Evolutionary conservation across 2,113 vertebrate species (phyloP).

Genomic region (Megalops atlanticus): DNA sequence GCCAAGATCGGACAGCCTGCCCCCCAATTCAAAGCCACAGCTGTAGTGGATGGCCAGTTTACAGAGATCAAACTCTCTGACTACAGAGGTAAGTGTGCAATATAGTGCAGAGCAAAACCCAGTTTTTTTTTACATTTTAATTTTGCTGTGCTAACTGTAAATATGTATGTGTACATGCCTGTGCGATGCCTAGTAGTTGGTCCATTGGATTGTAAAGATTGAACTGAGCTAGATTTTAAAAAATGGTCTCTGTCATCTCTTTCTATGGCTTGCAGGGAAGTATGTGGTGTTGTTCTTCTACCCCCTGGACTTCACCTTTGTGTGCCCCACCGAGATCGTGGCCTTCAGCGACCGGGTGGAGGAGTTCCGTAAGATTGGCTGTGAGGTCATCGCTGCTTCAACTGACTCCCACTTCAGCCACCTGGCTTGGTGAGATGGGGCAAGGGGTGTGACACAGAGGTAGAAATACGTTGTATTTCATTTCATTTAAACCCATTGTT

Average conservation of each 20-base stretch:
- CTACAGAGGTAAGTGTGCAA: constrained; percentile 74
- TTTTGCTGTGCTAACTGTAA: neutral
- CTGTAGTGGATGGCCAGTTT: constrained; percentile 83
- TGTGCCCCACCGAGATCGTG: constrained; percentile 90
- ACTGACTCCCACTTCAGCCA: constrained; percentile 89
- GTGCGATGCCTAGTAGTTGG: neutral
- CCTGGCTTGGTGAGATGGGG: constrained; percentile 78
- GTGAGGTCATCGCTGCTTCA: constrained; percentile 83
- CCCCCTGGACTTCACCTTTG: constrained; percentile 90
- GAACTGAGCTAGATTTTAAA: neutral
- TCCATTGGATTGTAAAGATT: neutral
- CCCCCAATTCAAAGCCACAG: constrained; percentile 81
- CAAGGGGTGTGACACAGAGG: neutral
- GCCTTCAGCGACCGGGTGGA: constrained; percentile 80
- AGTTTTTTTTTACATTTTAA: neutral
- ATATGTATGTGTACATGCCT: neutral
- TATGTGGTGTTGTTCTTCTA: constrained; percentile 90
- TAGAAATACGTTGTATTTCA: neutral
- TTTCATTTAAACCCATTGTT: too few relatives aligned
- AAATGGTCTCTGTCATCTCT: neutral
- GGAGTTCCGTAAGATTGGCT: constrained; percentile 78
- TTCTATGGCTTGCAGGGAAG: constrained; percentile 61
- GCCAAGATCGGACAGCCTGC: constrained; percentile 82
- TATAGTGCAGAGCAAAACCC: neutral
- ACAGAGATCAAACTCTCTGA: constrained; percentile 80